Evolutionary conservation across 2,888 invertebrate species (phyloP).

Genomic region (Taphrorychus bicolor): DNA sequence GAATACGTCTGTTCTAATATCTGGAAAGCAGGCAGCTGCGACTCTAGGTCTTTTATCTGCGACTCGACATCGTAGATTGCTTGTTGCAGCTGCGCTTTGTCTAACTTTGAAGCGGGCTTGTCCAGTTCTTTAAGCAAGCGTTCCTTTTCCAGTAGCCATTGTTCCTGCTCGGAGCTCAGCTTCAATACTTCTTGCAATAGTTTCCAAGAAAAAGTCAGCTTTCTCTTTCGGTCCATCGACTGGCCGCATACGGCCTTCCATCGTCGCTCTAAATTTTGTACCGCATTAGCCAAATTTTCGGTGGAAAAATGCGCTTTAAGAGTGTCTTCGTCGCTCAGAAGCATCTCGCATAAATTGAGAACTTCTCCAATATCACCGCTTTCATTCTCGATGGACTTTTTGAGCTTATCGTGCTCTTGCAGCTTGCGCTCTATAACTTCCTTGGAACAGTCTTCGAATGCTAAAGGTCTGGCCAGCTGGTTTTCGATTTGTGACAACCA

Average conservation of each 20-base stretch:
- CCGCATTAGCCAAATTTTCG: slow-evolving; percentile 70
- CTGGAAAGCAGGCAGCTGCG: slow-evolving; percentile 64
- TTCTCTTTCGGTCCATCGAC: slow-evolving; percentile 75
- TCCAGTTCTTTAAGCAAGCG: slow-evolving; percentile 67
- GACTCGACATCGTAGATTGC: slow-evolving; percentile 65
- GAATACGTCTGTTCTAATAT: slow-evolving; percentile 74
- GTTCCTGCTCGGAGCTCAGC: slow-evolving; percentile 65
- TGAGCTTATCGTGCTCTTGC: slow-evolving; percentile 75
- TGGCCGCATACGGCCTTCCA: slow-evolving; percentile 81
- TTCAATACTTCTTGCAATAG: slow-evolving; percentile 67
- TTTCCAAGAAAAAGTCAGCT: slow-evolving; percentile 69
- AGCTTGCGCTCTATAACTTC: slow-evolving; percentile 73
- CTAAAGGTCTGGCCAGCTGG: slow-evolving; percentile 71
- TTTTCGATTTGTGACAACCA: slow-evolving; percentile 78
- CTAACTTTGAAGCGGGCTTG: slow-evolving; percentile 64
- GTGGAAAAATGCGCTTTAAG: slow-evolving; percentile 76
- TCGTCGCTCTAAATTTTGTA: slow-evolving; percentile 76
- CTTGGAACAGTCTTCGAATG: slow-evolving; percentile 71
- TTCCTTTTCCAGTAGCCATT: slow-evolving; percentile 71
- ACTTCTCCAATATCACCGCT: slow-evolving; percentile 81
- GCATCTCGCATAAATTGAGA: slow-evolving; percentile 78
- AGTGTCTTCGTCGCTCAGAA: slow-evolving; percentile 76
- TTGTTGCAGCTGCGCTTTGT: slow-evolving; percentile 67
- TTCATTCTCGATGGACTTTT: slow-evolving; percentile 77
- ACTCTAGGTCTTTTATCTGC: slow-evolving; percentile 65